phyloP scores from a whole-genome alignment of 1,140 invertebrate genomes.

The Pachypsylla venusta region DNA sequence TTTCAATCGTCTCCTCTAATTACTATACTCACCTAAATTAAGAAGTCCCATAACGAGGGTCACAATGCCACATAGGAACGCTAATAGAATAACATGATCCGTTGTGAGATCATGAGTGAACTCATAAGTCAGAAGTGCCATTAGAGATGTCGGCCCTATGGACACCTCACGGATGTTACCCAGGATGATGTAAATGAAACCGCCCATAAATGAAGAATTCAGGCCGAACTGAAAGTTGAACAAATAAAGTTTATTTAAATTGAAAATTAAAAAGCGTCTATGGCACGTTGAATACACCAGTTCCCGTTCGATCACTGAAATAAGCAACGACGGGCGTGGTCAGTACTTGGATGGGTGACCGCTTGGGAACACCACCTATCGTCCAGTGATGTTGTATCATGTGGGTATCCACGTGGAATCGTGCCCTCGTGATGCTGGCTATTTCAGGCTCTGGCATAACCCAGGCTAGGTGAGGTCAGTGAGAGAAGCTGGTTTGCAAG shows the following conservation, averaged over 20 bases:
- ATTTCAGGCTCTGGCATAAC: neutral
- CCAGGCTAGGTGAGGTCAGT: no score
- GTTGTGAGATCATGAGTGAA: slow-evolving; percentile 51
- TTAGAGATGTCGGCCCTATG: slow-evolving; percentile 74
- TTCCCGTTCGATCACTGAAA: no score
- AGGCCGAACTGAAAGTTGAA: slow-evolving; percentile 45
- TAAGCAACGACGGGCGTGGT: no score
- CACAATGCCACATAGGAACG: slow-evolving; percentile 57
- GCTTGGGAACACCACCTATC: no score
- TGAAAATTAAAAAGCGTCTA: neutral
- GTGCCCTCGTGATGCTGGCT: no score
- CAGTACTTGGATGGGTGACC: no score
- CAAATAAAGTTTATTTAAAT: neutral
- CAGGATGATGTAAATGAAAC: slow-evolving; percentile 73
- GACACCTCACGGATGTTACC: slow-evolving; percentile 84
- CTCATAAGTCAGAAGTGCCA: slow-evolving; percentile 61
- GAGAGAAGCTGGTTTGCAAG: no score
- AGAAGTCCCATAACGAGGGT: slow-evolving; percentile 63
- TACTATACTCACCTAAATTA: slow-evolving; percentile 44
- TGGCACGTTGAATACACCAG: no score
- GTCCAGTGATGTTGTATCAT: no score
- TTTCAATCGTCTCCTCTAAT: neutral
- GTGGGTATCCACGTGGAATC: no score
- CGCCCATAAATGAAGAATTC: slow-evolving; percentile 52
- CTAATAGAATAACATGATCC: slow-evolving; percentile 61